These are phyloP conservation scores for Pseudomyrmex cubaensis DNA, from an alignment of 1,140 invertebrate species.

Conservation along the genomic window DNA sequence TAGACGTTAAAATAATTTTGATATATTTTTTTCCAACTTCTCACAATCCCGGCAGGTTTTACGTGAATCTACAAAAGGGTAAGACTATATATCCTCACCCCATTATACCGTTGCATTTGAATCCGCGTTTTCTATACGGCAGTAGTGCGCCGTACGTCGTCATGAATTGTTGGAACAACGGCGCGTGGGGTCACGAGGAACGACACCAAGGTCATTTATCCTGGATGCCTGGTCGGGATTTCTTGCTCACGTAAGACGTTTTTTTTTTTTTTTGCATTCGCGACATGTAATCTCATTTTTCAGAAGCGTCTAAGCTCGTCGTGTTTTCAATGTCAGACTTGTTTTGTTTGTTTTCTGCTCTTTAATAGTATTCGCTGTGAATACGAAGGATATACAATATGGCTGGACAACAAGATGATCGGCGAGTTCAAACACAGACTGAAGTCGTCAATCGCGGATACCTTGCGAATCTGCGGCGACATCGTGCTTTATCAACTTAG, in stretches of 20 bases:
- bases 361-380: slow-evolving; percentile 79
- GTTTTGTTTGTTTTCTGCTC: slow-evolving; percentile 17
- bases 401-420: slow-evolving; percentile 81
- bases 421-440: slow-evolving; percentile 81
- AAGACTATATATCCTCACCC: slow-evolving; percentile 88
- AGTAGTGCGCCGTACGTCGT: slow-evolving; percentile 79
- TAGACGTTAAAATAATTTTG: neutral
- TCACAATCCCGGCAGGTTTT: slow-evolving; percentile 84
- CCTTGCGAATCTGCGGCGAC: slow-evolving; percentile 81
- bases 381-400: slow-evolving; percentile 78
- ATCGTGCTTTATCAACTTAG: slow-evolving; percentile 77
- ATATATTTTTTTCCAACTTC: neutral
- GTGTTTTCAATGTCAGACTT: slow-evolving; percentile 10
- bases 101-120: slow-evolving; percentile 87
- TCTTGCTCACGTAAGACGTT: slow-evolving; percentile 79
- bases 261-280: neutral
- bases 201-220: slow-evolving; percentile 81
- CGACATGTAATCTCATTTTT: neutral
- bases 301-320: neutral
- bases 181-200: slow-evolving; percentile 82
- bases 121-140: slow-evolving; percentile 87
- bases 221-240: slow-evolving; percentile 83
- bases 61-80: slow-evolving; percentile 89
- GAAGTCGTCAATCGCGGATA: slow-evolving; percentile 76
- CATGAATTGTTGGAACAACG: slow-evolving; percentile 83